Evolutionary conservation across 2,113 vertebrate species (phyloP).

Genomic region (Colaptes auratus): DNA sequence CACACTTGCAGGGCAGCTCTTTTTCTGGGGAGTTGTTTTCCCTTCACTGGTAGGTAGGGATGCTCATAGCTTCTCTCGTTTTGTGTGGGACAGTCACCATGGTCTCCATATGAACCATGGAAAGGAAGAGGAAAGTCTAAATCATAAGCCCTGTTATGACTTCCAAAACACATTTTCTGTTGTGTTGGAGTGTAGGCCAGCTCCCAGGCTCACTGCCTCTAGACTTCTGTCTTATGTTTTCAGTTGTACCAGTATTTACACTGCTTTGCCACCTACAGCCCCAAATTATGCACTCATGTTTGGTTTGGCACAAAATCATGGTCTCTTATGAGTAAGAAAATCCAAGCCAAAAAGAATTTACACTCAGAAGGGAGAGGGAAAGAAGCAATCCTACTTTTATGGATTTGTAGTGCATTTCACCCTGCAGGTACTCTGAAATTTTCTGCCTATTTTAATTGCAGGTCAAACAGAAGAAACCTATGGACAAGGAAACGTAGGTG

Average conservation of each 20-base stretch:
- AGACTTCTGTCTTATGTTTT: not conserved
- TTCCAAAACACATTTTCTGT: not conserved
- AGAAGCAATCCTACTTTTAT: not conserved
- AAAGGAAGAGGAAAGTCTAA: not conserved
- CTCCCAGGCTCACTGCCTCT: not conserved
- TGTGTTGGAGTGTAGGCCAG: not conserved
- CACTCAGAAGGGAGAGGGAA: not conserved
- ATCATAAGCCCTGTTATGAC: not conserved
- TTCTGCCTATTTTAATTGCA: too few species aligned
- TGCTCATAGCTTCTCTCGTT: not conserved
- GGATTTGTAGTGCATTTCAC: not conserved
- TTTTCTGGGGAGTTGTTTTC: not conserved
- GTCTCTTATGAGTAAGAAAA: not conserved
- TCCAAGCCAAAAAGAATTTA: not conserved
- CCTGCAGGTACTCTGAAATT: too few species aligned
- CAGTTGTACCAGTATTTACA: not conserved
- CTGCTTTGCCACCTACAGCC: not conserved
- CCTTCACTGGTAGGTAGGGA: not conserved
- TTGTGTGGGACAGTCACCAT: not conserved
- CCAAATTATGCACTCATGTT: not conserved
- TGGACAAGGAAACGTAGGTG: not conserved
- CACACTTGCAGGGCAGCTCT: not conserved
- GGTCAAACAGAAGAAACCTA: not conserved
- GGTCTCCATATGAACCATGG: rapidly evolving
- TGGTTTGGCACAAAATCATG: not conserved